Evolutionary conservation across 2,113 vertebrate species (phyloP).

Genomic region (Penelope pileata): DNA sequence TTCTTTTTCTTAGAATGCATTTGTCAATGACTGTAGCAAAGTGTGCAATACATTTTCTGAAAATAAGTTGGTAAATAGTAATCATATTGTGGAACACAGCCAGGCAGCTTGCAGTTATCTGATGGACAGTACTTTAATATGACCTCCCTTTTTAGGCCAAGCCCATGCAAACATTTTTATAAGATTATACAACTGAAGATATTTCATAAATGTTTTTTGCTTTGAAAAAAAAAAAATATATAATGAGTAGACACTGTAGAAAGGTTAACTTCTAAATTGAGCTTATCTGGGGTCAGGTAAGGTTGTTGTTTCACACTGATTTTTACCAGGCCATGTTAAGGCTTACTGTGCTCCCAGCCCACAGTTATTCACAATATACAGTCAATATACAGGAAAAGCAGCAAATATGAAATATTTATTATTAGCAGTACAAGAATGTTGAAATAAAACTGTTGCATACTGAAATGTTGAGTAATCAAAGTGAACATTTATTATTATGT

Average conservation of each 20-base stretch:
- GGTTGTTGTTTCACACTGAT: background rate
- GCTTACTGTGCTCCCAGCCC: background rate
- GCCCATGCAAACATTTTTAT: background rate
- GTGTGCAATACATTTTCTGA: background rate
- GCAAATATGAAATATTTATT: background rate
- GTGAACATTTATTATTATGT: background rate
- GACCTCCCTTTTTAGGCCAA: background rate
- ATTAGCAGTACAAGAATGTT: background rate
- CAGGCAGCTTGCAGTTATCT: background rate
- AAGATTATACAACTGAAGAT: background rate
- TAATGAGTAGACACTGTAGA: background rate
- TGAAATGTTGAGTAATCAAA: background rate
- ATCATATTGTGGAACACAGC: background rate
- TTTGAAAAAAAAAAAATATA: background rate
- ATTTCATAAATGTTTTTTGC: background rate
- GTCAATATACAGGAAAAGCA: background rate
- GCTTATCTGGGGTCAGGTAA: background rate
- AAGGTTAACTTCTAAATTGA: background rate
- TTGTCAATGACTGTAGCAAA: constrained; percentile 35
- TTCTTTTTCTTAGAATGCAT: background rate
- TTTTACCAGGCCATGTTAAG: background rate
- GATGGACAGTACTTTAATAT: background rate
- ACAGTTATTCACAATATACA: background rate
- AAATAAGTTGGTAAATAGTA: constrained; percentile 47
- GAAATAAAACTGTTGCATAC: background rate